These are phyloP conservation scores for Sarcophaga carnaria DNA, from an alignment of 2,888 invertebrate genomes.

Conservation along the genomic window DNA sequence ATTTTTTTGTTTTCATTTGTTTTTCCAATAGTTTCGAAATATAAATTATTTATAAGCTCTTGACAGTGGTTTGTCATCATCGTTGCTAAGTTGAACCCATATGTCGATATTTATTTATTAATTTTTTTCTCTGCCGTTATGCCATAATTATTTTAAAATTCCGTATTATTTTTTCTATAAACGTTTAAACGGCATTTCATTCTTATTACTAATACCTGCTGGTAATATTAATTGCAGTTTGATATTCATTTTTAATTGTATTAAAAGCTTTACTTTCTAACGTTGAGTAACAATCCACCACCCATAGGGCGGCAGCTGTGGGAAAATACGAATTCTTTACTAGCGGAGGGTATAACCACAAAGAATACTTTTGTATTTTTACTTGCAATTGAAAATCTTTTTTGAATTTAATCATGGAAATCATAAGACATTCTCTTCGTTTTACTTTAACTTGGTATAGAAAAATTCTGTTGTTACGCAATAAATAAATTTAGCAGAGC, in stretches of 20 bases:
- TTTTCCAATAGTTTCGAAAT: conserved; percentile 13
- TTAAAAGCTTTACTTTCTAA: background rate
- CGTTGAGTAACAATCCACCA: background rate
- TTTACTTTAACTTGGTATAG: too few relatives aligned
- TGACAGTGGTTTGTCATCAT: conserved; percentile 59
- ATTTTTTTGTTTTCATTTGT: background rate
- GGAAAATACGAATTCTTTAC: too few relatives aligned
- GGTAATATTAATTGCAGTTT: too few relatives aligned
- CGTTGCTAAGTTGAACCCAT: background rate
- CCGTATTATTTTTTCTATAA: conserved; percentile 14
- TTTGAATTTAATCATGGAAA: too few relatives aligned
- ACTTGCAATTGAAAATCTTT: too few relatives aligned
- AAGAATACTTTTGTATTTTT: too few relatives aligned
- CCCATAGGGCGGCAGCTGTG: background rate
- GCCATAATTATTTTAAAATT: conserved; percentile 29
- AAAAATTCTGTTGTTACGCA: too few relatives aligned
- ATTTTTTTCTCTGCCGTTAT: background rate
- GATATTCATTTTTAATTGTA: background rate
- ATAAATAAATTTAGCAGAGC: too few relatives aligned
- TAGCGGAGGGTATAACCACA: too few relatives aligned
- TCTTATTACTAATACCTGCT: conserved; percentile 1
- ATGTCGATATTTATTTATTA: background rate
- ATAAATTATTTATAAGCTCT: conserved; percentile 43
- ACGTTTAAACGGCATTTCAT: conserved; percentile 14
- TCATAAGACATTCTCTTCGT: too few relatives aligned